These are phyloP conservation scores for Diadegma fenestrale DNA, from an alignment of 2,888 invertebrate species.

Conservation along the genomic window DNA sequence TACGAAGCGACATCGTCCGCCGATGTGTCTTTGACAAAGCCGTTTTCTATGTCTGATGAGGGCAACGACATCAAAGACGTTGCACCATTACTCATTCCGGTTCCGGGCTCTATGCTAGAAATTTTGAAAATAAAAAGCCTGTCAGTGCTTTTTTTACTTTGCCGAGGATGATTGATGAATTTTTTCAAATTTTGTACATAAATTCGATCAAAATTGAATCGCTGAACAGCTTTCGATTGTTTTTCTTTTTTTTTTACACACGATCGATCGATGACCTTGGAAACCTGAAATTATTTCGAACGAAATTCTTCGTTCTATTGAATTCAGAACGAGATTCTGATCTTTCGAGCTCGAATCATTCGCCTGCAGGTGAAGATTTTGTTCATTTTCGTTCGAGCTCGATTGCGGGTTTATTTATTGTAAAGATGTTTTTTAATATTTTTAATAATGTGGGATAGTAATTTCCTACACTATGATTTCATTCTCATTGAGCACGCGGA, in stretches of 20 bases:
- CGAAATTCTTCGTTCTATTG: background rate
- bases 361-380: background rate
- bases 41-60: slow-evolving; percentile 1
- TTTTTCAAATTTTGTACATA: background rate
- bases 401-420: background rate
- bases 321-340: background rate
- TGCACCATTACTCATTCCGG: slow-evolving; percentile 15
- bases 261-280: too few species aligned
- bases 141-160: background rate
- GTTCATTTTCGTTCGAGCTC: background rate
- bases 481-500: slow-evolving; percentile 75
- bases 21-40: background rate
- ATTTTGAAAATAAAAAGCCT: background rate
- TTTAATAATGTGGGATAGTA: background rate
- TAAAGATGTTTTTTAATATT: background rate
- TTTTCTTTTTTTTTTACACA: too few species aligned
- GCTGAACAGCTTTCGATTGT: too few species aligned
- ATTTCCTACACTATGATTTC: slow-evolving; percentile 74
- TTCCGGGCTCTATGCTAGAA: slow-evolving; percentile 58
- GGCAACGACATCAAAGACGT: background rate
- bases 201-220: too few species aligned
- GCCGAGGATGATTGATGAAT: background rate
- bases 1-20: background rate
- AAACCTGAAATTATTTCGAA: background rate
- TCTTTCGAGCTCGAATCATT: background rate